Base-by-base conservation (phyloP, 1,140 invertebrate species). In the Ceratitis capitata region DNA sequence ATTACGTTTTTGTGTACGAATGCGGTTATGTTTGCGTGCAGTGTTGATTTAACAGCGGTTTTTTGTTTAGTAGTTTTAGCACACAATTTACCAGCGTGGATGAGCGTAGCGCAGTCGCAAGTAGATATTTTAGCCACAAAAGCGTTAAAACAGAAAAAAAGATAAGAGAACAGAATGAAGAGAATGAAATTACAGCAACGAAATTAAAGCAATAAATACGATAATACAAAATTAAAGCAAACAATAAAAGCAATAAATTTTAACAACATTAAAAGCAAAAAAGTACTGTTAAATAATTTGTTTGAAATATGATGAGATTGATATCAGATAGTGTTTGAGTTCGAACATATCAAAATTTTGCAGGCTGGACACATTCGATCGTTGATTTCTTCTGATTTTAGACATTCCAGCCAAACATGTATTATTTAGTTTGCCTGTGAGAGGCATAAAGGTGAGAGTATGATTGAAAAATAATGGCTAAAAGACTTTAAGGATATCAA, bases 71-170 rank as follows among this genome's bases (percentile, higher is more conserved):
- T 78, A 26, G 42, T 51, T 49, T 83, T 45, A 53, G 23, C 29
- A 39, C 45, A 83, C 29, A 32, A 83, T 3, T 83, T 1, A 19
- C 23, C 82, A 53, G 26, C 32, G 45, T 45, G 61, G 29, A 53
- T 69, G 58, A 58, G 64, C 82, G 85, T 32, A 74, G 29, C 9
- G n/a, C 51, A 45, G 49, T 84, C 39, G 51, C 6, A n/a, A 51
- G 82, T n/a, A 83, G 12, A 51, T 9, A 83, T 35, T n/a, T 83
- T 83, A 83, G 47, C 23, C 82, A 83, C 47, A 83, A 35, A 83
- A 83, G 82, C 82, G 19, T 51, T 83, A 53, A 35, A 53, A 83
- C 69, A 19, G 69, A 53, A 83, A 47, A 45, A n/a, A 82, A 5
- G n/a, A n/a, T n/a, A n/a, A 82, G 35, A 83, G 3, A 83, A 51